Evolutionary conservation across 2,113 vertebrate species (phyloP), one percentile per base, ranked within the genome.

Genomic region (Salvelinus alpinus): DNA sequence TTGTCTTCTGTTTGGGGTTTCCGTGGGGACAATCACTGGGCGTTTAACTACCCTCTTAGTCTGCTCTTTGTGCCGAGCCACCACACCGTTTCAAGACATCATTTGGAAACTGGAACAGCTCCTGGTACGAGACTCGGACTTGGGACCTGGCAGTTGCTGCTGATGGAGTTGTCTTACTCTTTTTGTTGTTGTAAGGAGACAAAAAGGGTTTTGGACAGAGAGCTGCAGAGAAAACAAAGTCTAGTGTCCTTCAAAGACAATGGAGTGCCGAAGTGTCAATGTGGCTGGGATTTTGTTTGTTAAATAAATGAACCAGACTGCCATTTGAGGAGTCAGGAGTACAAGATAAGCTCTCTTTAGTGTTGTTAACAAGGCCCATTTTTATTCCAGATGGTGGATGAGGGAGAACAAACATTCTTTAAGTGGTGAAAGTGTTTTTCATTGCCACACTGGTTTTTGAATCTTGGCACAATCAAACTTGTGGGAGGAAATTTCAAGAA

Each of bases 401-500:
- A 54, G 51, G 51, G 51, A 54, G 51, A 18, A 54, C 51, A 54
- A 54, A 54, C 60, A 25, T 25, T 9, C 60, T 25, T 64, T 22
- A 64, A 64, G 60, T 64, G 60, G 60, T 22, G 60, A 64, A 64
- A 22, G 60, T 64, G 60, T 25, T 64, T n/a, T 64, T 64, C 51
- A 13, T 64, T 64, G 24, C 24, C 24, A 54, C 51, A 54, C 16
- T 18, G 51, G 51, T 64, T 64, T 11, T n/a, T 9, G 1, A 64
- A 64, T 22, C 60, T 18, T 64, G 20, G 60, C n/a, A 13, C 60
- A n/a, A 22, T n/a, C 24, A 22, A 11, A n/a, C 25, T 22, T 25
- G n/a, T 64, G 60, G 22, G 60, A 64, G 60, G 60, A 64, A 64
- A 64, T 64, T n/a, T 64, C 60, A 9, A 64, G 60, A 64, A 64